Evolutionary conservation across 2,113 vertebrate genomes (phyloP).

Genomic region (Lycaon pictus): DNA sequence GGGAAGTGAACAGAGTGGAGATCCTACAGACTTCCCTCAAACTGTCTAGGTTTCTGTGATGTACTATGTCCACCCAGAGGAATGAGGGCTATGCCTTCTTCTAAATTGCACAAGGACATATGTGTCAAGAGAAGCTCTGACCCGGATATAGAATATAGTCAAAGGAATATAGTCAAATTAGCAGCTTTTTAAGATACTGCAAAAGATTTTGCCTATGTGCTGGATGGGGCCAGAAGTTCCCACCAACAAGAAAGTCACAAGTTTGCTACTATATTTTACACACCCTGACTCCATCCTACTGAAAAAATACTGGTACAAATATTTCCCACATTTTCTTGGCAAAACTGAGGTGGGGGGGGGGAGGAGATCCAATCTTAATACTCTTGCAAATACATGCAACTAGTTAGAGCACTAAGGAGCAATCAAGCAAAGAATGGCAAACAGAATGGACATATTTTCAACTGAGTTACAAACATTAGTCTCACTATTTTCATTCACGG

Average conservation of each 20-base stretch:
- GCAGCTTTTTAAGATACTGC: background rate
- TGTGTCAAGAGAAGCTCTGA: background rate
- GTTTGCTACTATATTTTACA: background rate
- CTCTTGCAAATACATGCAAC: background rate
- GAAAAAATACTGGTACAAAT: conserved; percentile 38
- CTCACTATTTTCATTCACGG: conserved; percentile 69
- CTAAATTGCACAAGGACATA: background rate
- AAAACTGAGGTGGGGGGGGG: conserved; percentile 18
- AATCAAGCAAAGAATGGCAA: conserved; percentile 50
- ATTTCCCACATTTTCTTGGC: background rate
- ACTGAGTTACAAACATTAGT: conserved; percentile 64
- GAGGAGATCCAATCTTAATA: background rate
- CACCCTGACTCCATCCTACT: conserved; percentile 4
- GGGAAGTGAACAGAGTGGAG: background rate
- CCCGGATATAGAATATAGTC: background rate
- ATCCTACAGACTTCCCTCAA: background rate
- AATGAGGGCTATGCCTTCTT: background rate
- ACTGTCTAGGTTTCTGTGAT: background rate
- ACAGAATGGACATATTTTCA: conserved; percentile 41
- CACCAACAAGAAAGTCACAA: background rate
- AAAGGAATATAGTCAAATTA: background rate
- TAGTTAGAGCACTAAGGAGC: background rate
- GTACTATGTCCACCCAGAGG: background rate
- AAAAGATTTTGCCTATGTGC: background rate
- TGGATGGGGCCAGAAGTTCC: background rate